Conservation (phyloP, 2,113 vertebrate species). For the Chaetodon auriga region DNA sequence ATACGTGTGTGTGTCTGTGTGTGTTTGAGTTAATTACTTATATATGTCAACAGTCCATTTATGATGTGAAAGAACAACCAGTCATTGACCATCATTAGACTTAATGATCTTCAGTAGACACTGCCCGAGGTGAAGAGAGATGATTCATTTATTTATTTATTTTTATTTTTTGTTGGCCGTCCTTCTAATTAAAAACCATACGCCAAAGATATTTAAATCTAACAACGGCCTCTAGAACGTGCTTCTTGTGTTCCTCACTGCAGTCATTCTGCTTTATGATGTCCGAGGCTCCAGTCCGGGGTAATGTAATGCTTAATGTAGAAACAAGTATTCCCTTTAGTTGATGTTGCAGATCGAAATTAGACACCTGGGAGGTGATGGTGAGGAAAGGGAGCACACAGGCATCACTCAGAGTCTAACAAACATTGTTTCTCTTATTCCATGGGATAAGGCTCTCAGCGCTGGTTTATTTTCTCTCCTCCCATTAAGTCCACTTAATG, state of each 20-base stretch:
- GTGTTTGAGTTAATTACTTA: background rate
- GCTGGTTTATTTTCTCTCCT: constrained; percentile 30
- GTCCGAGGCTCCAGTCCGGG: constrained; percentile 5
- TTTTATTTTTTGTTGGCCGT: constrained; percentile 28
- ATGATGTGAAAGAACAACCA: constrained; percentile 50
- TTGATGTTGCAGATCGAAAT: constrained; percentile 44
- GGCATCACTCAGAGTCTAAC: constrained; percentile 35
- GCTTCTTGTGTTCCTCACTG: constrained; percentile 19
- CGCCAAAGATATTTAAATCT: constrained; percentile 34
- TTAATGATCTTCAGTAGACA: constrained; percentile 32
- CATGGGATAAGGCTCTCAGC: constrained; percentile 22
- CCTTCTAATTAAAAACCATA: constrained; percentile 50
- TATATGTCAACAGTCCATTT: constrained; percentile 2
- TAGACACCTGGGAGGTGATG: constrained; percentile 34
- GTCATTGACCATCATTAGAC: constrained; percentile 59
- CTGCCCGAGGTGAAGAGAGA: constrained; percentile 35
- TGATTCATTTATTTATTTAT: background rate
- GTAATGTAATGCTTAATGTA: constrained; percentile 54
- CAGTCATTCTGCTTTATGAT: constrained; percentile 44
- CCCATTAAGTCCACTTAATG: constrained; percentile 57
- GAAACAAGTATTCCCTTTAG: constrained; percentile 47
- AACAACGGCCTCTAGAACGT: constrained; percentile 37
- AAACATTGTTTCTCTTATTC: constrained; percentile 34
- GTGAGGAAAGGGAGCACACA: constrained; percentile 12
- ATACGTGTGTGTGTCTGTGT: background rate